Evolutionary conservation across 2,113 vertebrate genomes (phyloP).

Genomic region (Tupaia chinensis): DNA sequence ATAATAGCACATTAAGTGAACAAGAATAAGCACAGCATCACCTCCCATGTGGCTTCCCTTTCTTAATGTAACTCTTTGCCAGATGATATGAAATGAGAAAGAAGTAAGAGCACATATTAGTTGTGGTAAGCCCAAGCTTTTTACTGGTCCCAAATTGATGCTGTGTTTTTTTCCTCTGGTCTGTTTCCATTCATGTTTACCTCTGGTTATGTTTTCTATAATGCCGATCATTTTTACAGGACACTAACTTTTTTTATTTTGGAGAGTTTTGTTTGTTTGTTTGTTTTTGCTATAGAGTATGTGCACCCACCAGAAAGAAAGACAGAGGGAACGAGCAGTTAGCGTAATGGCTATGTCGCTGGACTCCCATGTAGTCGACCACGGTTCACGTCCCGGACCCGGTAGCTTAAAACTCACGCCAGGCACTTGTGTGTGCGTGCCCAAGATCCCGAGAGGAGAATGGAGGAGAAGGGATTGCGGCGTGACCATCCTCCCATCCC

Average conservation of each 20-base stretch:
- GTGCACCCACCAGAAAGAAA: too few relatives aligned
- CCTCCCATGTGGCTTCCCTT: not conserved
- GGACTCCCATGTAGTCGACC: too few relatives aligned
- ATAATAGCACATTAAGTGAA: slow-evolving; percentile 22
- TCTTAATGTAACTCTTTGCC: slow-evolving; percentile 2
- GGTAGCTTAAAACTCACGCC: too few relatives aligned
- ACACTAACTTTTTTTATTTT: not conserved
- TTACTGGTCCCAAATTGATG: not conserved
- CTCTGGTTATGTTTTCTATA: slow-evolving; percentile 29
- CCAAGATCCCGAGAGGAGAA: too few relatives aligned
- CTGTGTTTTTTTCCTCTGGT: not conserved
- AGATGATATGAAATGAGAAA: slow-evolving; percentile 5
- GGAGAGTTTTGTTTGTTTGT: too few relatives aligned
- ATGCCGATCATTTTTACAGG: slow-evolving; percentile 35
- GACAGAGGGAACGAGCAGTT: too few relatives aligned
- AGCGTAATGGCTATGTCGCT: too few relatives aligned
- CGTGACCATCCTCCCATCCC: too few relatives aligned
- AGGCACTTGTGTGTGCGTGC: too few relatives aligned
- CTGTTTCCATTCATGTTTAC: slow-evolving; percentile 38
- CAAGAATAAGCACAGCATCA: not conserved
- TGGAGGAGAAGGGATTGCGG: too few relatives aligned
- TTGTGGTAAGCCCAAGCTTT: not conserved
- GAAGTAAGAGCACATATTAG: not conserved
- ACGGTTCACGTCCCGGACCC: too few relatives aligned
- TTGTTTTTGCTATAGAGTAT: too few relatives aligned